Conservation (phyloP, 2,113 vertebrate species). For the Plecotus auritus region DNA sequence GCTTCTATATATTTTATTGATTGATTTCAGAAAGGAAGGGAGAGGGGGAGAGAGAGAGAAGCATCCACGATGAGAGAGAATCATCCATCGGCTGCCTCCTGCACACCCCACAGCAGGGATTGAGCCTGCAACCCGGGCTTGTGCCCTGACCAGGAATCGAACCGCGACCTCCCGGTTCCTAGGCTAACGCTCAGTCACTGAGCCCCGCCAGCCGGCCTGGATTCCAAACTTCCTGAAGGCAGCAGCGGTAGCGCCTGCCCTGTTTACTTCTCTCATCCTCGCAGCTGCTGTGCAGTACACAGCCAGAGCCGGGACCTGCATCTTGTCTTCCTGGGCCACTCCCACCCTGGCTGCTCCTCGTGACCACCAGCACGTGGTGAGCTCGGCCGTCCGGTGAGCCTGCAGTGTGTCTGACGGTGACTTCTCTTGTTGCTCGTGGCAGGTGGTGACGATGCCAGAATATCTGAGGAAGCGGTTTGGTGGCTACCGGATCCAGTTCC, state of each 20-base stretch:
- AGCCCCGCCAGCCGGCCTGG: background rate
- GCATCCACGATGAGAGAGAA: too few relatives aligned
- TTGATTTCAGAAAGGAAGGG: too few relatives aligned
- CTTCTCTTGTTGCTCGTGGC: background rate
- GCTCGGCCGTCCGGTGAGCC: background rate
- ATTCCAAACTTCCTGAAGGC: background rate
- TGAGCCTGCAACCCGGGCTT: too few relatives aligned
- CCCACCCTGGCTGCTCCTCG: background rate
- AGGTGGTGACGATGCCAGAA: constrained; percentile 95
- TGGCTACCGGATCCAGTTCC: constrained; percentile 87
- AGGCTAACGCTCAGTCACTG: too few relatives aligned
- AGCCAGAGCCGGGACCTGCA: background rate
- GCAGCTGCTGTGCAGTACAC: accelerated
- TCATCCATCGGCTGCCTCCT: too few relatives aligned
- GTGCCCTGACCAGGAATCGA: too few relatives aligned
- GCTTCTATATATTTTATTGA: background rate
- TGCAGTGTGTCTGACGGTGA: background rate
- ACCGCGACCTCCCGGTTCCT: too few relatives aligned
- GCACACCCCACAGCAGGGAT: too few relatives aligned
- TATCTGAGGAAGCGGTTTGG: constrained; percentile 94
- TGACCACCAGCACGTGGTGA: background rate
- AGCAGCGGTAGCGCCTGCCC: background rate
- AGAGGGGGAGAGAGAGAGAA: too few relatives aligned
- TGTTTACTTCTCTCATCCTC: background rate
- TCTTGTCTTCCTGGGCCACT: background rate